Evolutionary conservation across 2,797 vertebrate species (phyloP).

Genomic region (Sebastes oblongus): DNA sequence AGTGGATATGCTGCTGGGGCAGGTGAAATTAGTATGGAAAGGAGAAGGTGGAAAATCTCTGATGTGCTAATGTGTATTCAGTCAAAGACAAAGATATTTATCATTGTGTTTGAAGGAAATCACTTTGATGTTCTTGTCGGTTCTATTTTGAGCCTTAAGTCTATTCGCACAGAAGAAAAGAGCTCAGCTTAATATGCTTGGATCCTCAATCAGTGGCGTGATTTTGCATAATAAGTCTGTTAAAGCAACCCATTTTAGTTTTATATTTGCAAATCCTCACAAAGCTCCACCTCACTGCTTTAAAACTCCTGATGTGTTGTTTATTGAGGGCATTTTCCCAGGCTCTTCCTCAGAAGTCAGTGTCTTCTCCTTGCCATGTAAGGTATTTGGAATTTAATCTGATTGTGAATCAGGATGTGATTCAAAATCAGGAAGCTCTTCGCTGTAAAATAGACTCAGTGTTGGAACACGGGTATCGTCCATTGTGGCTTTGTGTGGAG

Average conservation of each 20-base stretch:
- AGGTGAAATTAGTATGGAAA: constrained; percentile 22
- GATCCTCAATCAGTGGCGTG: constrained; percentile 7
- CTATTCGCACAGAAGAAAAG: constrained; percentile 30
- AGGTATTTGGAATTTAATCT: neutral
- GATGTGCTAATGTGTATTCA: constrained; percentile 48
- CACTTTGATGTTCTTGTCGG: constrained; percentile 24
- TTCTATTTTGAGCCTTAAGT: constrained; percentile 45
- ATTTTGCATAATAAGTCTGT: constrained; percentile 14
- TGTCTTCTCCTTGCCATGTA: constrained; percentile 6
- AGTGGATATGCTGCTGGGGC: constrained; percentile 33
- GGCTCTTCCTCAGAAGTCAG: constrained; percentile 11
- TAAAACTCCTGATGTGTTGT: neutral
- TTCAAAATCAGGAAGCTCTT: constrained; percentile 18
- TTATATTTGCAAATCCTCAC: neutral
- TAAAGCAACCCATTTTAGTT: neutral
- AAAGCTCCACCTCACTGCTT: neutral
- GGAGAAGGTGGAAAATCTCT: constrained; percentile 34
- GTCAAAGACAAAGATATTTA: constrained; percentile 24
- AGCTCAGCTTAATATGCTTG: constrained; percentile 11
- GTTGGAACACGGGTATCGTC: constrained; percentile 1
- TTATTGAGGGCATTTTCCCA: neutral
- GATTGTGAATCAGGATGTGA: constrained; percentile 1
- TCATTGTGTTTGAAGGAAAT: constrained; percentile 31
- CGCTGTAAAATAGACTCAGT: neutral
- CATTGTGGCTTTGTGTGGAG: constrained; percentile 15